Conservation (phyloP, 2,888 invertebrate species). For the Tenthredo scrophulariae region DNA sequence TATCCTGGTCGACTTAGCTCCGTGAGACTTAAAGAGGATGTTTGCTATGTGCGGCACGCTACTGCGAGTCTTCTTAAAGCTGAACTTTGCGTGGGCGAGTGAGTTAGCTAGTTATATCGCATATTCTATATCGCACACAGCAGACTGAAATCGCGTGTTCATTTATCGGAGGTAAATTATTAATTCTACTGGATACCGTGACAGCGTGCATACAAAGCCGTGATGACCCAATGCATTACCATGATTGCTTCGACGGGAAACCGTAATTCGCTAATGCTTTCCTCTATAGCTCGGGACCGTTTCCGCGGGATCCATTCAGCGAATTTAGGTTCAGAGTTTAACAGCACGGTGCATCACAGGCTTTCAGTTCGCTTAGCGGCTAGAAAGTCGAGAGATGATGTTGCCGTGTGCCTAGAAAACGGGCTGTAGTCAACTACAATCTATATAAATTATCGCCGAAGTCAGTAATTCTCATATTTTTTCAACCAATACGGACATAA, state of each 20-base stretch:
- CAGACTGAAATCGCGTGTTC: conserved; percentile 33
- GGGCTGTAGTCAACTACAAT: neutral
- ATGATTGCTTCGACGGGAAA: conserved; percentile 74
- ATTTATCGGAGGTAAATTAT: conserved; percentile 47
- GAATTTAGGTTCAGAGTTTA: conserved; percentile 66
- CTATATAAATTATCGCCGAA: neutral
- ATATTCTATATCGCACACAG: neutral
- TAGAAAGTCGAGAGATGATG: conserved; percentile 5
- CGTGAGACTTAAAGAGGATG: conserved; percentile 45
- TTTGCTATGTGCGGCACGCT: conserved; percentile 25
- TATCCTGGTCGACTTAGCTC: conserved; percentile 25
- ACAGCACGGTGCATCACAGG: conserved; percentile 54
- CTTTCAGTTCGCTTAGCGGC: conserved; percentile 15
- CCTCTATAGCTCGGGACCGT: conserved; percentile 38
- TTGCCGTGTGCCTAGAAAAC: neutral
- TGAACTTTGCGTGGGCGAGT: neutral
- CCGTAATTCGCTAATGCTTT: conserved; percentile 76
- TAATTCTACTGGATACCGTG: conserved; percentile 16
- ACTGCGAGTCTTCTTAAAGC: conserved; percentile 27
- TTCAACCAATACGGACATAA: neutral
- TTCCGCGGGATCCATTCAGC: conserved; percentile 57
- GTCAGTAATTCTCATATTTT: neutral
- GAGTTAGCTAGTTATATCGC: neutral
- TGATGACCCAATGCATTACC: conserved; percentile 69
- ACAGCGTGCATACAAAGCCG: conserved; percentile 58